Evolutionary conservation across 2,797 vertebrate genomes (phyloP).

Genomic region (Luscinia luscinia): DNA sequence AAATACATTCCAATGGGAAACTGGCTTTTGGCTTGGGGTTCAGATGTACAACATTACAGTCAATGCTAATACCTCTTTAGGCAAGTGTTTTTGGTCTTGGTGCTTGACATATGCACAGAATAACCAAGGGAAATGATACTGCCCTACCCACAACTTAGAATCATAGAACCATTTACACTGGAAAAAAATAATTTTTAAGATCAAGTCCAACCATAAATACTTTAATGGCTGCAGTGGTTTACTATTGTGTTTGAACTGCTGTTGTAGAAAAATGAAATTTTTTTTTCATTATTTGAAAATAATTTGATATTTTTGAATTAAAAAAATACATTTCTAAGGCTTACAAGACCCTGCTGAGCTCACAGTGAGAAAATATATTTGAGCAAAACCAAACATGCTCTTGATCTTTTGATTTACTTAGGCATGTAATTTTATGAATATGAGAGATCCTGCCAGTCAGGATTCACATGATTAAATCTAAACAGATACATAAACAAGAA

Average conservation of each 20-base stretch:
- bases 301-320: background rate
- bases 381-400: background rate
- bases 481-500: background rate
- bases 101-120: background rate
- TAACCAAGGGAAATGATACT: background rate
- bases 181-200: background rate
- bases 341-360: background rate
- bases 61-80: background rate
- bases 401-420: background rate
- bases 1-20: background rate
- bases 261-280: background rate
- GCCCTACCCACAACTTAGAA: background rate
- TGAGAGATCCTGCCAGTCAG: background rate
- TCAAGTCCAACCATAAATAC: fast-evolving
- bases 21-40: background rate
- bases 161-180: background rate
- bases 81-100: background rate
- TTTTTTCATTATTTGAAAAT: background rate
- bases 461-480: background rate
- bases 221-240: background rate
- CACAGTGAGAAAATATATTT: background rate
- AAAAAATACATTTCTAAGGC: background rate
- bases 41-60: background rate
- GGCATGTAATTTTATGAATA: background rate
- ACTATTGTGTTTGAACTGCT: background rate